Percentiles rank a stretch among this genome's conserved stretches.
phyloP scores from a whole-genome alignment of 2,888 invertebrate genomes.

The Meloe dianella region DNA sequence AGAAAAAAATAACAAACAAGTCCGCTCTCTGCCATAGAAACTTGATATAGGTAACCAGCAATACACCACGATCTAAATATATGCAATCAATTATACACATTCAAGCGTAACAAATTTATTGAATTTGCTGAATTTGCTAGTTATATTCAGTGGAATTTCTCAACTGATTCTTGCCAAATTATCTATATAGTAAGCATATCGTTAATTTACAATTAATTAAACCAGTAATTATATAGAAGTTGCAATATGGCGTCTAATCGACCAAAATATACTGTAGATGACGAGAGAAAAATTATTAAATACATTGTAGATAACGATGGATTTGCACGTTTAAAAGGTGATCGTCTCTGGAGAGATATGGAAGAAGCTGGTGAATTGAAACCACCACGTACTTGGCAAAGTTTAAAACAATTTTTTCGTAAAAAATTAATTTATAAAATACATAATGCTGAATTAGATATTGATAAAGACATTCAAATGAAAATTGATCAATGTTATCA shows the following conservation, averaged over 20 bases:
- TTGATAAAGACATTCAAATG: not conserved
- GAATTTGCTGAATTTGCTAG: too few relatives aligned
- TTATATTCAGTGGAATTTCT: too few relatives aligned
- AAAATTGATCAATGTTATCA: not conserved
- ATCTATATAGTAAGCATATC: too few relatives aligned
- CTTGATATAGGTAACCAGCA: too few relatives aligned
- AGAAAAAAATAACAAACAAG: too few relatives aligned
- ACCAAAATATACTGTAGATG: not conserved
- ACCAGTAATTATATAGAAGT: too few relatives aligned
- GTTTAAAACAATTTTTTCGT: not conserved
- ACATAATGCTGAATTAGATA: not conserved
- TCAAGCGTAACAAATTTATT: too few relatives aligned
- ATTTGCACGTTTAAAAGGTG: not conserved
- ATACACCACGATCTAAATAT: too few relatives aligned
- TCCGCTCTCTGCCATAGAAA: too few relatives aligned
- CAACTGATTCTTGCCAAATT: too few relatives aligned
- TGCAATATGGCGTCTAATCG: not conserved
- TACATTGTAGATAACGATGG: not conserved
- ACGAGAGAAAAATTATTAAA: not conserved
- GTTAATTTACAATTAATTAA: too few relatives aligned
- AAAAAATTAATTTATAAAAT: not conserved
- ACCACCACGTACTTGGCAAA: not conserved
- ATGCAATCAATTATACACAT: too few relatives aligned
- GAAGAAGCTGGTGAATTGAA: not conserved
- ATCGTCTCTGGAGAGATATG: not conserved